Conservation (phyloP, 2,797 vertebrate species). For the Lerista edwardsae region DNA sequence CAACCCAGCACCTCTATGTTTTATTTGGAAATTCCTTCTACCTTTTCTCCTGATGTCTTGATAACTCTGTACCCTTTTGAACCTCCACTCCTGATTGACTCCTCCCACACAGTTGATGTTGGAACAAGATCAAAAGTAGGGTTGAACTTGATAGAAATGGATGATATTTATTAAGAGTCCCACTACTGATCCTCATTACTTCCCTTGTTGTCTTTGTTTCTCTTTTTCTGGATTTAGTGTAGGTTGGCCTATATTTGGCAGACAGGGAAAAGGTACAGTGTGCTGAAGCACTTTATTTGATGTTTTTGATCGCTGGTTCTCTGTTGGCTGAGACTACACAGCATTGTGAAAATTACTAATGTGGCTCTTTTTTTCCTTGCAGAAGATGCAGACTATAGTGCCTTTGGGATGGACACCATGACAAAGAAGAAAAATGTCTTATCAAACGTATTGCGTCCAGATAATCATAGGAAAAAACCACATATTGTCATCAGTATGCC, state of each 20-base stretch:
- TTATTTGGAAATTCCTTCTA: neutral
- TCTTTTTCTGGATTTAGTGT: neutral
- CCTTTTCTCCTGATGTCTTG: neutral
- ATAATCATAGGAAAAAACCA: slow-evolving; percentile 89
- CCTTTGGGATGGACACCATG: slow-evolving; percentile 90
- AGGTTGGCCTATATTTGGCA: neutral
- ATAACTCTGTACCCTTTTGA: neutral
- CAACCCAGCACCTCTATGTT: neutral
- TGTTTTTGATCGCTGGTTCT: neutral
- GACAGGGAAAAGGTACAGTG: neutral
- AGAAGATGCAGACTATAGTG: slow-evolving; percentile 96
- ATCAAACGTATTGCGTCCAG: slow-evolving; percentile 89
- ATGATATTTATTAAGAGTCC: neutral
- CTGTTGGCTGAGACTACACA: neutral
- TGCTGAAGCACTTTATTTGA: neutral
- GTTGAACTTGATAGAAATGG: neutral
- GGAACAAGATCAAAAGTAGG: neutral
- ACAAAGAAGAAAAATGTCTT: slow-evolving; percentile 93
- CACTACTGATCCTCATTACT: neutral
- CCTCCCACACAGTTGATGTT: neutral
- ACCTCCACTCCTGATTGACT: neutral
- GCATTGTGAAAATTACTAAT: slow-evolving; percentile 37
- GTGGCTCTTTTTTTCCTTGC: slow-evolving; percentile 55
- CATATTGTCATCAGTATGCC: slow-evolving; percentile 94
- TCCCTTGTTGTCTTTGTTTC: neutral